Conservation (phyloP, 2,888 invertebrate species). For the Falcaria lacertinaria region DNA sequence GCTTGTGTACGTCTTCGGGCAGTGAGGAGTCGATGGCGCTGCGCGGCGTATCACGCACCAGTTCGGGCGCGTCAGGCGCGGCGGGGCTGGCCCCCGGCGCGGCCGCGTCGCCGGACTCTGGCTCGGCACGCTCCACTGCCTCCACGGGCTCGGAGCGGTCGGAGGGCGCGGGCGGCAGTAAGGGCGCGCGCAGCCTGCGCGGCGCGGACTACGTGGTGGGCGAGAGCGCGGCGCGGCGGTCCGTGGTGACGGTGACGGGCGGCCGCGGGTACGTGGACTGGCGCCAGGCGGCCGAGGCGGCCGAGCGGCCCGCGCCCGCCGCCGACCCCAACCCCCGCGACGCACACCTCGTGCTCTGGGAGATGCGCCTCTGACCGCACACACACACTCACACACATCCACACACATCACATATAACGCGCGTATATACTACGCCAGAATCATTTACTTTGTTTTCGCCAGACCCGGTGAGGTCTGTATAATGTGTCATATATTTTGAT, state of each 20-base stretch:
- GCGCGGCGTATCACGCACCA: constrained; percentile 86
- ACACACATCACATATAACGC: constrained; percentile 6
- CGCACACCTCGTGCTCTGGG: constrained; percentile 95
- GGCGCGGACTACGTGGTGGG: constrained; percentile 65
- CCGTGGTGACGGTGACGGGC: constrained; percentile 91
- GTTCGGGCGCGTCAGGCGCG: constrained; percentile 86
- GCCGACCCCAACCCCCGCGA: constrained; percentile 89
- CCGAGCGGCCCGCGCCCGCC: constrained; percentile 75
- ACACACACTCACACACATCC: too few species aligned
- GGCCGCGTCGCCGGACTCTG: constrained; percentile 65
- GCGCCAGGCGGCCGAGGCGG: constrained; percentile 85
- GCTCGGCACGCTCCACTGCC: constrained; percentile 61
- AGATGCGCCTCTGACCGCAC: constrained; percentile 74
- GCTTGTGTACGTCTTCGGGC: constrained; percentile 90
- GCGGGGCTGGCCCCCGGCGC: constrained; percentile 78
- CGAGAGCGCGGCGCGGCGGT: constrained; percentile 80
- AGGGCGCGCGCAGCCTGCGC: constrained; percentile 59
- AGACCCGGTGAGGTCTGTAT: constrained; percentile 19
- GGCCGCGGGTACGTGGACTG: constrained; percentile 94
- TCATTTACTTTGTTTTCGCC: constrained; percentile 8
- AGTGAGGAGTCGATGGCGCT: constrained; percentile 91
- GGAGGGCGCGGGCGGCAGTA: constrained; percentile 33
- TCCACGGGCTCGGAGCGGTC: constrained; percentile 65
- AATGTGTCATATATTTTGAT: constrained; percentile 58
- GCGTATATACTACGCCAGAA: constrained; percentile 22